A percentile compares a stretch with the other conserved stretches of the same genome.
These are phyloP conservation scores for Drosophila melanogaster DNA, from an alignment of 1,140 invertebrate genomes.

Conservation along the genomic window Release_6_plus_ISO1_MT NT_037436.4:9624001-9624500, in stretches of 20 bases:
- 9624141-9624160: no score
- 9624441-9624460: conserved; percentile 90
- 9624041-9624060: no score
- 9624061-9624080: no score
- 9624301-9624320: conserved; percentile 1
- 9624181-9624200: no score
- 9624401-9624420: not conserved
- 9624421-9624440: conserved; percentile 91
- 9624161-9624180: no score
- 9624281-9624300: conserved; percentile 64
- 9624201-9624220: no score
- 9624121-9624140: no score
- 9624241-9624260: conserved; percentile 38
- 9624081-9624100: no score
- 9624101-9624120: no score
- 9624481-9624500: conserved; percentile 94
- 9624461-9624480: conserved; percentile 96
- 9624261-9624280: conserved; percentile 44
- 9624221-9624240: not conserved
- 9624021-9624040: no score
- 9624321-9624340: conserved; percentile 79
- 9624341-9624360: conserved; percentile 94
- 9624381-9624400: no score
- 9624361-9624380: conserved; percentile 88
- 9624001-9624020: no score